A percentile compares a stretch with the other conserved stretches of the same genome.
These are phyloP conservation scores for Monoplex corrugatus DNA, from an alignment of 2,888 invertebrate species.

Conservation along the genomic window DNA sequence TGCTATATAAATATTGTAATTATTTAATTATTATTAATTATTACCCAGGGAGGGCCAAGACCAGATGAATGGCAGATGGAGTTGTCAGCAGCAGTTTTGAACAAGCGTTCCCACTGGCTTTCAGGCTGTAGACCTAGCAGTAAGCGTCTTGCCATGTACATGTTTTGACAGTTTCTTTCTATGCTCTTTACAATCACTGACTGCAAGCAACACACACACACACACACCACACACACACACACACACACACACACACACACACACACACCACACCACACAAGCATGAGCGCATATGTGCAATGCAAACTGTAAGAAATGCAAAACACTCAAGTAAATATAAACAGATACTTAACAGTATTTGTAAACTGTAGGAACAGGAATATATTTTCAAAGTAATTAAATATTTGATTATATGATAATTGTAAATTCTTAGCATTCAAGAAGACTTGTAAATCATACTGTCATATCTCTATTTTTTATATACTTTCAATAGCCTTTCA, in stretches of 20 bases:
- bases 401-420: too few relatives aligned
- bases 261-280: neutral
- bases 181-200: constrained; percentile 95
- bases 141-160: constrained; percentile 93
- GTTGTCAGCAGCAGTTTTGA: constrained; percentile 9
- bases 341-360: too few relatives aligned
- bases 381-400: too few relatives aligned
- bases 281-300: neutral
- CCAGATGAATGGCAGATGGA: constrained; percentile 31
- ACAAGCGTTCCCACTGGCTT: constrained; percentile 71
- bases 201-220: constrained; percentile 66
- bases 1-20: too few relatives aligned
- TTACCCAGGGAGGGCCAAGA: constrained; percentile 45
- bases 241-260: neutral
- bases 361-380: too few relatives aligned
- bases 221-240: neutral
- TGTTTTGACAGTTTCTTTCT: constrained; percentile 93
- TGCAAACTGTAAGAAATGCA: too few relatives aligned
- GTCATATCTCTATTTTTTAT: too few relatives aligned
- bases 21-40: too few relatives aligned
- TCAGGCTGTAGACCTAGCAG: constrained; percentile 87
- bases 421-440: too few relatives aligned
- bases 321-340: neutral
- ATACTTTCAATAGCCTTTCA: too few relatives aligned
- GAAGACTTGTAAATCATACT: too few relatives aligned